Conservation (phyloP, 2,797 vertebrate genomes). For the Enteromius mattozi region DNA sequence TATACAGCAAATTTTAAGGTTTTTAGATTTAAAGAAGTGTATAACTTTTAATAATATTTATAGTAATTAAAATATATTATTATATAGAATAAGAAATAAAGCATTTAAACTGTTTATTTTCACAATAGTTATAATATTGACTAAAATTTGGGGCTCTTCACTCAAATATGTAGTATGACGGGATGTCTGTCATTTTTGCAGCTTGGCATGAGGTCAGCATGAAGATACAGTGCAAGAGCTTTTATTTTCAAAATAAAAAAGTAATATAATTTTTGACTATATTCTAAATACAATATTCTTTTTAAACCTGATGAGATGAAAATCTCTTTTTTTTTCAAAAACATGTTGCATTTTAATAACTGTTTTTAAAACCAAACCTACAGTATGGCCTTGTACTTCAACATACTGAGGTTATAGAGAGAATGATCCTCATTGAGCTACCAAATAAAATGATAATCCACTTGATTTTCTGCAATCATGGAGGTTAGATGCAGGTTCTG, state of each 20-base stretch:
- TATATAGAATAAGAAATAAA: background rate
- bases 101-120: background rate
- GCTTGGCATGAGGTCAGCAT: background rate
- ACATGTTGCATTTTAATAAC: background rate
- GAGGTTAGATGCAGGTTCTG: background rate
- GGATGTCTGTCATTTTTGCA: background rate
- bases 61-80: background rate
- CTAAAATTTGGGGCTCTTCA: background rate
- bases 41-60: background rate
- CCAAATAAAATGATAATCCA: background rate
- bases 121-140: background rate
- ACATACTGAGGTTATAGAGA: background rate
- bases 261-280: background rate
- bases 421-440: background rate
- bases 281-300: background rate
- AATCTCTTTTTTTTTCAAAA: background rate
- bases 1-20: background rate
- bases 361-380: slow-evolving; percentile 7
- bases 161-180: background rate
- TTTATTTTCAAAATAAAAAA: background rate
- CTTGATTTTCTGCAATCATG: slow-evolving; percentile 8
- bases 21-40: background rate
- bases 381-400: background rate
- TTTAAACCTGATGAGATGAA: background rate
- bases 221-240: background rate